phyloP scores from a whole-genome alignment of 35 echinoderm and acorn worm species.

The Eucidaris tribuloides region DNA sequence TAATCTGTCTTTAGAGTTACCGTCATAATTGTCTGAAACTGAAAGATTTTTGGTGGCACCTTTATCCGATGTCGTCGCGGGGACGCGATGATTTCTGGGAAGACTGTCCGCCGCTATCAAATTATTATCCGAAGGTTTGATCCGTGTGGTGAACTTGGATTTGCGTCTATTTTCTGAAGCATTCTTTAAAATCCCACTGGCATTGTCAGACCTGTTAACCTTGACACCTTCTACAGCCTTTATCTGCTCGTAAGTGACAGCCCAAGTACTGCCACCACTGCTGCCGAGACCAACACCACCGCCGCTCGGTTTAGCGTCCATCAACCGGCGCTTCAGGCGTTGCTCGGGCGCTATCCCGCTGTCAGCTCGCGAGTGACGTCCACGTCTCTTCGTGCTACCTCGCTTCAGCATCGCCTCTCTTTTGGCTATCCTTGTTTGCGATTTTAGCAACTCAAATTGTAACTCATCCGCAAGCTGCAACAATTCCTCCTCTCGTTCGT shows the following conservation, averaged over 20 bases:
- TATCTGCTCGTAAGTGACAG: neutral
- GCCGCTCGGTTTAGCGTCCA: neutral
- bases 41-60: too few species aligned
- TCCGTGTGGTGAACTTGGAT: too few species aligned
- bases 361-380: neutral
- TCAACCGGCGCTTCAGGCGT: constrained; percentile 31
- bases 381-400: neutral
- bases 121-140: too few species aligned
- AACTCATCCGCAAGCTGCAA: neutral
- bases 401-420: neutral
- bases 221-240: neutral
- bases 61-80: too few species aligned
- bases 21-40: too few species aligned
- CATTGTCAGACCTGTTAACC: neutral
- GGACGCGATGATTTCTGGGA: too few species aligned
- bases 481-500: neutral
- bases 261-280: neutral
- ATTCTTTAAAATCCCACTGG: neutral
- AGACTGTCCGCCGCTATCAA: too few species aligned
- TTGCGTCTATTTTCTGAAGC: neutral
- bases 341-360: neutral
- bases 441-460: neutral
- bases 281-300: neutral
- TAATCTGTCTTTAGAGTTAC: too few species aligned
- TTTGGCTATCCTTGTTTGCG: neutral